Conservation (phyloP, 1,140 invertebrate species). For the Hyphantria cunea region DNA sequence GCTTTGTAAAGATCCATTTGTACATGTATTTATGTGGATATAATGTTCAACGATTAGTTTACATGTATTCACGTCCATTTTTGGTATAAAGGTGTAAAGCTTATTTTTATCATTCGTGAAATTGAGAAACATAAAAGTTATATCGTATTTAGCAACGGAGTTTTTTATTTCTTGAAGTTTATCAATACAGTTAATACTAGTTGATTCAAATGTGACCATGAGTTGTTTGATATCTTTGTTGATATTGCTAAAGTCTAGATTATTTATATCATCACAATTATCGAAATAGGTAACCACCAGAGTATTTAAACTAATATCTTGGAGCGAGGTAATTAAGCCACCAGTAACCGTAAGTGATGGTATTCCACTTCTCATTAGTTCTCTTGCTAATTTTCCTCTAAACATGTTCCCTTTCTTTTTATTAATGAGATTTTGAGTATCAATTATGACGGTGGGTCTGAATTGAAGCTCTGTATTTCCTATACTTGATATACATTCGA, state of each 20-base stretch:
- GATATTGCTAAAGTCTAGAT: conserved; percentile 18
- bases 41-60: conserved; percentile 28
- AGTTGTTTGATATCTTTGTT: conserved; percentile 43
- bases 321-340: not conserved
- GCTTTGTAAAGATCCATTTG: conserved; percentile 32
- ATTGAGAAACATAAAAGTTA: conserved; percentile 41
- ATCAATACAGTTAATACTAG: conserved; percentile 23
- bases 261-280: conserved; percentile 33
- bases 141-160: conserved; percentile 33
- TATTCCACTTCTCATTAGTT: not conserved
- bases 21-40: conserved; percentile 42
- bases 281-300: conserved; percentile 35
- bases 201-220: conserved; percentile 34
- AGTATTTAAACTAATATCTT: conserved; percentile 24
- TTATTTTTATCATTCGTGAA: conserved; percentile 18
- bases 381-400: not conserved
- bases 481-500: not conserved
- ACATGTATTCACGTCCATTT: conserved; percentile 50
- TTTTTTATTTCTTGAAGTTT: conserved; percentile 25
- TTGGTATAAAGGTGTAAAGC: conserved; percentile 37
- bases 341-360: not conserved
- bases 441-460: not conserved
- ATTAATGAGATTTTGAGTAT: not conserved
- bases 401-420: not conserved
- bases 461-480: not conserved